Evolutionary conservation across 1,140 invertebrate species (phyloP).

Genomic region (Protaetia brevitarsis): DNA sequence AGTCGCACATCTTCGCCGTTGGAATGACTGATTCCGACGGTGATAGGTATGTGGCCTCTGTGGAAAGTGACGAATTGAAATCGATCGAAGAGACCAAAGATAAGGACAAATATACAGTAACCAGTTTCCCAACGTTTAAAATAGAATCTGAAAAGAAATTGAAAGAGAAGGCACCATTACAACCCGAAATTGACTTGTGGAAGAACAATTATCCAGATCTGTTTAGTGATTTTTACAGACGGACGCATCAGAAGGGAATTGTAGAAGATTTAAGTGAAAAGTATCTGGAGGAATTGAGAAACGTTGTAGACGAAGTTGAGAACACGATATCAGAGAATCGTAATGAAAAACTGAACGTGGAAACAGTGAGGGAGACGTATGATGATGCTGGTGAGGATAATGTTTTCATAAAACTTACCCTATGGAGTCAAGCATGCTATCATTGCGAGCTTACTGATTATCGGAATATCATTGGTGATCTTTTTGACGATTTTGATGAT

Average conservation of each 20-base stretch:
- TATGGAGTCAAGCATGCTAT: conserved; percentile 68
- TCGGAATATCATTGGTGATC: conserved; percentile 68
- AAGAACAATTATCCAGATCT: conserved; percentile 22
- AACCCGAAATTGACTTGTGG: not conserved
- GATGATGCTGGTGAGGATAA: conserved; percentile 33
- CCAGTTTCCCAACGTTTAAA: conserved; percentile 43
- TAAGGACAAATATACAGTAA: conserved; percentile 27
- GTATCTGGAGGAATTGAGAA: conserved; percentile 1
- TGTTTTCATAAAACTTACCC: conserved; percentile 47
- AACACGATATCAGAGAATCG: conserved; percentile 44
- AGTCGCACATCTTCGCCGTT: not conserved
- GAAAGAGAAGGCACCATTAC: conserved; percentile 27
- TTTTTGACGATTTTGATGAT: conserved; percentile 73
- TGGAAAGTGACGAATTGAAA: not conserved
- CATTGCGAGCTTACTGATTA: conserved; percentile 71
- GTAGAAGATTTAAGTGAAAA: not conserved
- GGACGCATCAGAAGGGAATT: conserved; percentile 50
- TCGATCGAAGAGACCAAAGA: not conserved
- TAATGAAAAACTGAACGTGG: conserved; percentile 47
- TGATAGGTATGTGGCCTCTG: not conserved
- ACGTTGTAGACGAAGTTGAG: conserved; percentile 47
- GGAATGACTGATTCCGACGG: not conserved
- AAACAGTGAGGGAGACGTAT: conserved; percentile 18
- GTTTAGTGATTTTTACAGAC: conserved; percentile 42
- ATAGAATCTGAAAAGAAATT: conserved; percentile 39